Conservation (phyloP, 1,140 invertebrate genomes). For the Paramacrobiotus metropolitanus region DNA sequence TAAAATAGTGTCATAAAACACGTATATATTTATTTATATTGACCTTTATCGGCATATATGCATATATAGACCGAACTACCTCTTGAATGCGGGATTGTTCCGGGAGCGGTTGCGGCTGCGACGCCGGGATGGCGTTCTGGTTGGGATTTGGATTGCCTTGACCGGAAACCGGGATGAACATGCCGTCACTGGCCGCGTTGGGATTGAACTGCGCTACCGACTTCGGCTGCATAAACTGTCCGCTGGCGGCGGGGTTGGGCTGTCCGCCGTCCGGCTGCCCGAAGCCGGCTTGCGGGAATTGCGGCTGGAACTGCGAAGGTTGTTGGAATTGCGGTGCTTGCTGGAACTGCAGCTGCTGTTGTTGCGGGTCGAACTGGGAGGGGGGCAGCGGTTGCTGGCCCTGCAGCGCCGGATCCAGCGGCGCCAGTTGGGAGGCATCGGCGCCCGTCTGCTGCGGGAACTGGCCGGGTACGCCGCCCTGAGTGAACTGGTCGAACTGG, state of each 20-base stretch:
- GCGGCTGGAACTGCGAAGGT: neutral
- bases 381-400: neutral
- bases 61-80: too few relatives aligned
- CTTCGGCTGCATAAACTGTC: too few relatives aligned
- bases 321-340: neutral
- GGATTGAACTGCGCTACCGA: too few relatives aligned
- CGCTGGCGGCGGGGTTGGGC: too few relatives aligned
- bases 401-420: neutral
- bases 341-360: neutral
- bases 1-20: too few relatives aligned
- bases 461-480: neutral
- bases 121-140: too few relatives aligned
- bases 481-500: neutral
- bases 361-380: neutral
- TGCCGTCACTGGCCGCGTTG: neutral
- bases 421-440: too few relatives aligned
- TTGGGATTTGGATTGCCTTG: too few relatives aligned
- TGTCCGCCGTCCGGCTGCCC: too few relatives aligned
- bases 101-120: neutral
- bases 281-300: neutral
- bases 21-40: too few relatives aligned
- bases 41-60: too few relatives aligned
- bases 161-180: neutral
- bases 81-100: neutral
- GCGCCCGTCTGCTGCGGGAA: neutral